These are phyloP conservation scores for Sarcophaga variegata DNA, from an alignment of 2,888 invertebrate species.

Conservation along the genomic window DNA sequence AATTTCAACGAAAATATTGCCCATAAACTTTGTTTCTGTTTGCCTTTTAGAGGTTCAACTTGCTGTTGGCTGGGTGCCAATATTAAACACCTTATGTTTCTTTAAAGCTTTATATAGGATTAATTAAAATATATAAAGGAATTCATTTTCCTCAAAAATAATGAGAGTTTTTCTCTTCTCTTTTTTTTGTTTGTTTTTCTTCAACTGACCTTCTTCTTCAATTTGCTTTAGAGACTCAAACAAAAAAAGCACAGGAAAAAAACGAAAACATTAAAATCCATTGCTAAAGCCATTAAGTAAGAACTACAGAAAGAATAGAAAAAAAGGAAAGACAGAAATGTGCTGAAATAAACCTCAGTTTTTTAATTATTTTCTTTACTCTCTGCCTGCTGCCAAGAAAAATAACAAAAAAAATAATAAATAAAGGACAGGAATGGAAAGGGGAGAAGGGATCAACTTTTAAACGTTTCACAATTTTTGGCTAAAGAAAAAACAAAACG, in stretches of 20 bases:
- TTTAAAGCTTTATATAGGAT: constrained; percentile 20
- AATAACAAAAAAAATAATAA: neutral
- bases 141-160: neutral
- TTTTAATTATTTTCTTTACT: constrained; percentile 24
- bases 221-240: neutral
- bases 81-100: constrained; percentile 48
- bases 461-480: constrained; percentile 19
- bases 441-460: neutral
- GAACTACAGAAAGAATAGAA: too few relatives aligned
- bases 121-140: constrained; percentile 47
- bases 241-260: too few relatives aligned
- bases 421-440: too few relatives aligned
- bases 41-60: neutral
- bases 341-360: constrained; percentile 28
- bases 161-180: neutral
- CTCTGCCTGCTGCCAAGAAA: neutral
- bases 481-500: neutral
- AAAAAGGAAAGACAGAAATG: neutral
- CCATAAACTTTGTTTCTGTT: neutral
- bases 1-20: neutral
- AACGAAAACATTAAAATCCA: neutral
- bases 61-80: constrained; percentile 41
- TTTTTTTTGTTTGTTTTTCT: too few relatives aligned
- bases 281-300: neutral
- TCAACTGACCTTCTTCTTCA: constrained; percentile 11